phyloP scores from a whole-genome alignment of 2,797 vertebrate genomes.

The Danio aesculapii region DNA sequence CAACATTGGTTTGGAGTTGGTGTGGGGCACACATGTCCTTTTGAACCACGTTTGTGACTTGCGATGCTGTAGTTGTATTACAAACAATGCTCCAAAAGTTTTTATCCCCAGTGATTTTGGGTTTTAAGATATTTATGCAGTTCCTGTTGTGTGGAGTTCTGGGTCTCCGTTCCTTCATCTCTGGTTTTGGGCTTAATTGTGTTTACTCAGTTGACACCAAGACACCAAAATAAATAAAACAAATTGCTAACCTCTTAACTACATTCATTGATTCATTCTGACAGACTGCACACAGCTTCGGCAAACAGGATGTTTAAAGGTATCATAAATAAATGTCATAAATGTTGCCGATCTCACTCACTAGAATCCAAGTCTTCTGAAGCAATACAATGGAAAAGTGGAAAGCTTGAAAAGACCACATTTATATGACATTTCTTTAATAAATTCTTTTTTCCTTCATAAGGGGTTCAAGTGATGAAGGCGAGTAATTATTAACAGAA shows the following conservation, averaged over 20 bases:
- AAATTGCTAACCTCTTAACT: not conserved
- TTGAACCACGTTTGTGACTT: constrained; percentile 27
- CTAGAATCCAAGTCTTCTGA: not conserved
- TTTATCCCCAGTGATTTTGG: constrained; percentile 7
- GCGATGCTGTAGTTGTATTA: constrained; percentile 16
- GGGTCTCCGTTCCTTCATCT: not conserved
- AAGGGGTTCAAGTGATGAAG: not conserved
- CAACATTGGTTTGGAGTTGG: constrained; percentile 20
- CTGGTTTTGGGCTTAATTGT: constrained; percentile 21
- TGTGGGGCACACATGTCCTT: constrained; percentile 35
- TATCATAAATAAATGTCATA: not conserved
- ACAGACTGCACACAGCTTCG: not conserved
- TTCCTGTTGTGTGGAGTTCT: constrained; percentile 21
- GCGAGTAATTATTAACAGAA: not conserved
- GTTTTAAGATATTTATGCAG: constrained; percentile 5
- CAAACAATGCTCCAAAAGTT: not conserved
- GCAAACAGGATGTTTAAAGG: not conserved
- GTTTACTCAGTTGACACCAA: constrained; percentile 13
- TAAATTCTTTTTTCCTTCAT: not conserved
- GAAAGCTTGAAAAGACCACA: not conserved
- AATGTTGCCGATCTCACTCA: not conserved
- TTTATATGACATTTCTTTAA: not conserved
- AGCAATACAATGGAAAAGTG: not conserved
- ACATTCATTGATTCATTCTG: not conserved
- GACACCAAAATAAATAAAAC: constrained; percentile 20